phyloP scores from a whole-genome alignment of 2,888 invertebrate genomes.

The Diarsia brunnea region DNA sequence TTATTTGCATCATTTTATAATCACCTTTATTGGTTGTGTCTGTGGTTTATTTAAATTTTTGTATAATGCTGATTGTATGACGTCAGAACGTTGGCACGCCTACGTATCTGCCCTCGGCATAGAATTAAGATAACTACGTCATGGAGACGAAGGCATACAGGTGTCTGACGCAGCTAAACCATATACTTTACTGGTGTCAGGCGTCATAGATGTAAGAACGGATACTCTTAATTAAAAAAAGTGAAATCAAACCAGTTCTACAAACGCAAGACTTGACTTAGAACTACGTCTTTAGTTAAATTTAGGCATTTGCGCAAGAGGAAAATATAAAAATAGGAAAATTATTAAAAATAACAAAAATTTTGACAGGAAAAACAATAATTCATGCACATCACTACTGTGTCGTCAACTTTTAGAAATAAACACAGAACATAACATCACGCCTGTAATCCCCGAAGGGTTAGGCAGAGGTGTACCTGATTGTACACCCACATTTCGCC shows the following conservation, averaged over 20 bases:
- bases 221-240: slow-evolving; percentile 34
- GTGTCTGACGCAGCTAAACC: slow-evolving; percentile 33
- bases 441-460: too few species aligned
- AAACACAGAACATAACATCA: too few species aligned
- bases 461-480: too few species aligned
- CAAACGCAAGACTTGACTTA: slow-evolving; percentile 12
- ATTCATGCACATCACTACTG: not conserved
- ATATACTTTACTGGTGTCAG: not conserved
- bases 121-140: slow-evolving; percentile 33
- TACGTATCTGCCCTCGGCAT: slow-evolving; percentile 21
- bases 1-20: slow-evolving; percentile 21
- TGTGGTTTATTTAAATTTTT: not conserved
- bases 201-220: slow-evolving; percentile 39
- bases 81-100: slow-evolving; percentile 34
- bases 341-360: not conserved
- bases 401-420: not conserved
- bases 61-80: slow-evolving; percentile 22
- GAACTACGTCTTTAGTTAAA: slow-evolving; percentile 30
- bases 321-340: not conserved
- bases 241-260: slow-evolving; percentile 36
- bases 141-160: slow-evolving; percentile 6
- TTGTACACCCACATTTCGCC: too few species aligned
- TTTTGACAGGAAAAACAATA: not conserved
- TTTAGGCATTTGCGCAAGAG: slow-evolving; percentile 19
- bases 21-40: slow-evolving; percentile 7